Percentiles rank a stretch among this genome's conserved stretches.
These are phyloP conservation scores for Heterohyrax brucei DNA, from an alignment of 2,797 vertebrate species.

Conservation along the genomic window DNA sequence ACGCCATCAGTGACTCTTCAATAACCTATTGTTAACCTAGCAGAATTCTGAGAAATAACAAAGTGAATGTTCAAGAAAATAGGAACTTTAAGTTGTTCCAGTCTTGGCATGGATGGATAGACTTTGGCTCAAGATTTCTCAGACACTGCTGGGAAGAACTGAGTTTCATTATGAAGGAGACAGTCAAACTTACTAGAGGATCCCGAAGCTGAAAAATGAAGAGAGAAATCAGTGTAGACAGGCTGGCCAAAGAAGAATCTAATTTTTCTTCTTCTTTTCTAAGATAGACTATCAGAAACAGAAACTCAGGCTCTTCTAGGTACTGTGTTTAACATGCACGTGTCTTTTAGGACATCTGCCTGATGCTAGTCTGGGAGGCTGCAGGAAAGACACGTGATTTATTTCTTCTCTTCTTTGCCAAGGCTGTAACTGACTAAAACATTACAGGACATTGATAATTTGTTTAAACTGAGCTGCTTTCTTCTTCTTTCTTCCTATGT, in stretches of 20 bases:
- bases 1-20: background rate
- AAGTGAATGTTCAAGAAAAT: background rate
- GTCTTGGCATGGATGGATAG: background rate
- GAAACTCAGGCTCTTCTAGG: background rate
- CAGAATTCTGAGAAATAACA: slow-evolving; percentile 24
- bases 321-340: background rate
- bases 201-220: slow-evolving; percentile 63
- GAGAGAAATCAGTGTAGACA: slow-evolving; percentile 32
- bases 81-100: background rate
- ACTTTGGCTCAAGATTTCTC: slow-evolving; percentile 27
- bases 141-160: background rate
- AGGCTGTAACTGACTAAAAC: background rate
- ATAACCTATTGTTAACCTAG: background rate
- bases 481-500: background rate
- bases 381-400: background rate
- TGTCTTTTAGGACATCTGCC: background rate
- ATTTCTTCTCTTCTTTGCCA: background rate
- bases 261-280: background rate
- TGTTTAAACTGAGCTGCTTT: slow-evolving; percentile 27
- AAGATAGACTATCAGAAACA: background rate
- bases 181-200: slow-evolving; percentile 70
- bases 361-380: background rate
- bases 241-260: background rate
- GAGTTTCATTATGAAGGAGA: background rate
- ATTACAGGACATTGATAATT: background rate